phyloP scores from a whole-genome alignment of 2,797 vertebrate species.

The Rhinogobio ventralis region DNA sequence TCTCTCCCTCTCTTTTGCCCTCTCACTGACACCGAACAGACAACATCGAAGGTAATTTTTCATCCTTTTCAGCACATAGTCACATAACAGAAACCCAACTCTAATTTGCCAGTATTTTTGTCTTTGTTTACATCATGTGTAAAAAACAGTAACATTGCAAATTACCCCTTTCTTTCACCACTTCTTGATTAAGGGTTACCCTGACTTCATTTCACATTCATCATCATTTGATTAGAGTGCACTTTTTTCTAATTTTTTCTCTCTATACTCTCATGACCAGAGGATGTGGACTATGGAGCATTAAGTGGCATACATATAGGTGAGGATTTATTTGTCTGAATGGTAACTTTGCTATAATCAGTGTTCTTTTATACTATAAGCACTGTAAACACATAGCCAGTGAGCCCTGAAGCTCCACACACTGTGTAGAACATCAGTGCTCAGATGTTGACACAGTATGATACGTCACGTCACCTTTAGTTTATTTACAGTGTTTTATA shows the following conservation, averaged over 20 bases:
- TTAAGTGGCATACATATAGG: slow-evolving; percentile 57
- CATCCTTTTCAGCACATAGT: slow-evolving; percentile 23
- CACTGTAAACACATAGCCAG: slow-evolving; percentile 12
- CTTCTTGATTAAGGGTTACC: slow-evolving; percentile 18
- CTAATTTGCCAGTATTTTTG: slow-evolving; percentile 25
- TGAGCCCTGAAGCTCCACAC: background rate
- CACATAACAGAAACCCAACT: slow-evolving; percentile 1
- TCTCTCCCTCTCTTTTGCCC: background rate
- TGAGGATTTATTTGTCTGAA: slow-evolving; percentile 30
- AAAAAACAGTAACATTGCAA: slow-evolving; percentile 44
- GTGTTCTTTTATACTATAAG: background rate
- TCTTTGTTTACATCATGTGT: slow-evolving; percentile 34
- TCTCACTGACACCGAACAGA: slow-evolving; percentile 43
- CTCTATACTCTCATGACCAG: slow-evolving; percentile 3
- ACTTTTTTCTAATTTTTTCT: background rate
- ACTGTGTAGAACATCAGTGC: background rate
- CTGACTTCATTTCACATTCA: slow-evolving; percentile 3
- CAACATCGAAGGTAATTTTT: slow-evolving; percentile 46
- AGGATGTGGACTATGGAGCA: slow-evolving; percentile 52
- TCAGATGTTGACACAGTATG: background rate
- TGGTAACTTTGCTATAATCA: background rate
- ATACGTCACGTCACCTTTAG: background rate
- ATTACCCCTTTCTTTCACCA: slow-evolving; percentile 16
- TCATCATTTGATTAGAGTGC: slow-evolving; percentile 25
- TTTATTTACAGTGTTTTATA: background rate